Percentiles rank a stretch among this genome's conserved stretches.
Conservation (phyloP, 2,888 invertebrate species). For the Elysia crispata region DNA sequence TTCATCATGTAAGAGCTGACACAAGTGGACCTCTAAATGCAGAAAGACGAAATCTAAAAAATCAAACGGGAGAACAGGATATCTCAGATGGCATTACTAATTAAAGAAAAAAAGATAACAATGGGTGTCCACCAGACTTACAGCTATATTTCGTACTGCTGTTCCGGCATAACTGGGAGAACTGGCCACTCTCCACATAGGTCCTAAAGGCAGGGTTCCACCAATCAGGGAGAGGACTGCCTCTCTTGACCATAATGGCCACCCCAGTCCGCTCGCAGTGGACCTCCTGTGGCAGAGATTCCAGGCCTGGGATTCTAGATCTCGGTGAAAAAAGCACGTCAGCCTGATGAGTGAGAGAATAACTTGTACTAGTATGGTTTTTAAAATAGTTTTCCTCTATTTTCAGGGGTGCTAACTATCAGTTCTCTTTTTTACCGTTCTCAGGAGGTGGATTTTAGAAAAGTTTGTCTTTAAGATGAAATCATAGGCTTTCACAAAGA, state of each 20-base stretch:
- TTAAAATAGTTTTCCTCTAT: too few species aligned
- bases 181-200: slow-evolving; percentile 36
- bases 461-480: too few species aligned
- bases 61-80: too few species aligned
- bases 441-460: too few species aligned
- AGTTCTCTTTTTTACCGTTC: too few species aligned
- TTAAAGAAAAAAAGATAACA: background rate
- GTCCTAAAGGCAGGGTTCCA: slow-evolving; percentile 56
- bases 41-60: too few species aligned
- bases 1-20: too few species aligned
- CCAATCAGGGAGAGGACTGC: slow-evolving; percentile 52
- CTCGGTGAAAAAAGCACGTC: slow-evolving; percentile 56
- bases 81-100: background rate
- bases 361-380: background rate
- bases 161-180: slow-evolving; percentile 34
- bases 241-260: slow-evolving; percentile 55
- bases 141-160: slow-evolving; percentile 41
- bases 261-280: slow-evolving; percentile 51
- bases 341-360: slow-evolving; percentile 51
- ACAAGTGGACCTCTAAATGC: too few species aligned
- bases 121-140: slow-evolving; percentile 1
- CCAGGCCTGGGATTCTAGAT: slow-evolving; percentile 50
- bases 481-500: too few species aligned
- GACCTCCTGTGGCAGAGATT: slow-evolving; percentile 48
- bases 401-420: too few species aligned